A percentile compares a stretch with the other conserved stretches of the same genome.
Conservation (phyloP, 2,888 invertebrate species). For the Drosophila setosimentum region DNA sequence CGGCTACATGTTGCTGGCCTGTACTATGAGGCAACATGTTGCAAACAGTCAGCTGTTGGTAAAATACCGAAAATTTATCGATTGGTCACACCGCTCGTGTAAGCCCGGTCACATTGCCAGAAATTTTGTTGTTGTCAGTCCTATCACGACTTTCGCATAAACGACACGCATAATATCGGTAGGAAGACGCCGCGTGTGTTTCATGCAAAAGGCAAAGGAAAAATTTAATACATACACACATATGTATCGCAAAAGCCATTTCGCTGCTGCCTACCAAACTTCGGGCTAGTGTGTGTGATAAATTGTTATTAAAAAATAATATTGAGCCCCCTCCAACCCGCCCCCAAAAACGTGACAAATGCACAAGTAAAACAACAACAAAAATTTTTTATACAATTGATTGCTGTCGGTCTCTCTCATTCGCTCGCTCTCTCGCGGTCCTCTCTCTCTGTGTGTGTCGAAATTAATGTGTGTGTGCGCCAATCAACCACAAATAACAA, state of each 20-base stretch:
- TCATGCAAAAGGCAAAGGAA: constrained; percentile 58
- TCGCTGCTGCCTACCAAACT: constrained; percentile 43
- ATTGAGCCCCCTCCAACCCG: constrained; percentile 24
- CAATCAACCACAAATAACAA: constrained; percentile 54
- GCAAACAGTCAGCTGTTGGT: constrained; percentile 44
- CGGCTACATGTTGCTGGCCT: background rate
- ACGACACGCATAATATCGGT: constrained; percentile 64
- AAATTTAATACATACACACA: constrained; percentile 47
- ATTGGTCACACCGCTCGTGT: constrained; percentile 30
- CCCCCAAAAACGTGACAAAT: constrained; percentile 53
- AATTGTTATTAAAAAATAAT: constrained; percentile 43
- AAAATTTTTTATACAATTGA: constrained; percentile 63
- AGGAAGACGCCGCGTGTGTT: constrained; percentile 67
- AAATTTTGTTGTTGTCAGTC: constrained; percentile 60
- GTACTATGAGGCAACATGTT: constrained; percentile 40
- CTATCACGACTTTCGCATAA: constrained; percentile 64
- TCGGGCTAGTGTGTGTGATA: constrained; percentile 64
- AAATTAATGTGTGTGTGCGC: constrained; percentile 48
- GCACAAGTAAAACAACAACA: constrained; percentile 49
- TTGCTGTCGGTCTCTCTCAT: constrained; percentile 49
- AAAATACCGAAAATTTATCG: constrained; percentile 30
- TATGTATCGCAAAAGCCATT: constrained; percentile 48
- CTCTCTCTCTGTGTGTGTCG: constrained; percentile 22
- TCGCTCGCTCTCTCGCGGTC: constrained; percentile 23
- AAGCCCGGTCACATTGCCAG: constrained; percentile 48